Base-by-base conservation (phyloP, 2,888 invertebrate genomes). In the Melanchra persicariae region DNA sequence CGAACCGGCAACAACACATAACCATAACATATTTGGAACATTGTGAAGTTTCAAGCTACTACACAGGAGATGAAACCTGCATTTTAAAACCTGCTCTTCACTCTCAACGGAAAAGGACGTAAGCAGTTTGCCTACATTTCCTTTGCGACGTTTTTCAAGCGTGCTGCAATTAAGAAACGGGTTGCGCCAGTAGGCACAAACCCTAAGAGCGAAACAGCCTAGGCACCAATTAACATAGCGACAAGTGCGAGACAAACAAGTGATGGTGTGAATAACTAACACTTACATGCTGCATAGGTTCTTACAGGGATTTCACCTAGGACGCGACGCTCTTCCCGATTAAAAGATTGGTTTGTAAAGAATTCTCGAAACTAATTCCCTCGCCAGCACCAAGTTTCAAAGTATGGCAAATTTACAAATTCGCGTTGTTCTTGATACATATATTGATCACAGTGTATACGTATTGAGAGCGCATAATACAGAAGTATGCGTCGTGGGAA, bases 121-220 rank as follows among this genome's bases (percentile, higher is more conserved):
- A 45, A 52, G 66, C 47, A 52, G 73, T 76, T 83, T 34, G 70
- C 71, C 67, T 81, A 72, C 62, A 78, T 77, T 83, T 84, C 60
- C 70, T 78, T 78, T 70, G 62, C 60, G 40, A 61, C 58, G 40
- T 57, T 19, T 37, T 54, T 69, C 49, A 52, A 69, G 55, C 52
- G 61, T 45, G 62, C 70, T 45, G 73, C 80, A 77, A 82, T 82
- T 82, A 83, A 66, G 67, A 74, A 85, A 82, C 77, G 37, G 45
- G 73, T 85, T 60, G 45, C 58, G 49, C 52, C 40, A 52, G 68
- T 66, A 75, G 24, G 58, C 49, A 45, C 22, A 40, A 34, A 58
- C 57, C 52, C 61, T 60, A 37, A 37, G 61, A 70, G 65, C 15
- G 15, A 37, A 60, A 67, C n/a, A n/a, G n/a, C n/a, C n/a, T 57